Base-by-base conservation (phyloP, 2,113 vertebrate genomes). In the Laticauda colubrina region DNA sequence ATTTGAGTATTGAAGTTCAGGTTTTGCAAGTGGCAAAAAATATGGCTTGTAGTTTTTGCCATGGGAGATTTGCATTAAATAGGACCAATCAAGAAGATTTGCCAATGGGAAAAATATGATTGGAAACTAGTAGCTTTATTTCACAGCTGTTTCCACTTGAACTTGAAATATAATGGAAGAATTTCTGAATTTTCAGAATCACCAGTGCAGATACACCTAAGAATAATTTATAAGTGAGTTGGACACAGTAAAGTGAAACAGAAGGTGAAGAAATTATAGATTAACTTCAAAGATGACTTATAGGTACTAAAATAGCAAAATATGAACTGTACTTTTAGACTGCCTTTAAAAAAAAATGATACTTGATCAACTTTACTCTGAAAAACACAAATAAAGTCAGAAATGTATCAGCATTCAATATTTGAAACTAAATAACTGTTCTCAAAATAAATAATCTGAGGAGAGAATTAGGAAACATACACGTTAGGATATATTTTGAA, bases 381-480 rank as follows among this genome's bases (percentile, higher is more conserved):
- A 59, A 55, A 61, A 89, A 95, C 95, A 2, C 39, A 93, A 53
- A 88, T 81, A 92, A 97, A 95, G 90, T 53, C 91, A 93, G 92
- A 95, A 34, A 93, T 89, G 43, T 95, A 94, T 93, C 95, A 95
- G 89, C 95, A 96, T 94, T 96, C 94, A 96, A 95, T 94, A 88
- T 90, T 93, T 94, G 34, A 57, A 97, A 94, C 89, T 87, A 90
- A 93, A 96, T 87, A 93, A 87, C 10, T 90, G 34, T 21, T 64
- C 95, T 95, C 94, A 96, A 97, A 96, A 95, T 94, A 96, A 93
- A 92, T 95, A 93, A 94, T 95, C 95, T 96, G 85, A 92, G 95
- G 94, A 95, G 95, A 95, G 93, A 96, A 93, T 95, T 96, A 96
- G 95, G 94, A 95, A 90, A 96, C 93, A 89, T 94, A 89, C 94